phyloP scores from a whole-genome alignment of 1,140 invertebrate genomes.

The Pissodes strobi region DNA sequence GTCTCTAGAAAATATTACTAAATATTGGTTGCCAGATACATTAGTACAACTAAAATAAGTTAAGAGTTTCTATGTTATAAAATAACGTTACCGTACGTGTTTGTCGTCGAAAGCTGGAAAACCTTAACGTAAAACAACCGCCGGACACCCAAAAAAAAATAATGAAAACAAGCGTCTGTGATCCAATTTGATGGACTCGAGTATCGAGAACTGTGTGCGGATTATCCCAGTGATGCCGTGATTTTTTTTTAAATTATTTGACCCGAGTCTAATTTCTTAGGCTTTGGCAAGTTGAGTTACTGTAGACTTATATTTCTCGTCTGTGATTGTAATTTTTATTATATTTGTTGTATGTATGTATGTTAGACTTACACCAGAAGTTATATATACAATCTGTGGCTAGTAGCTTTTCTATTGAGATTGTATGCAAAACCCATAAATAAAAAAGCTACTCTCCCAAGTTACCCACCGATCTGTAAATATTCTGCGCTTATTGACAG shows the following conservation, averaged over 20 bases:
- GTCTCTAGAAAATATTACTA: too few species aligned
- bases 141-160: too few species aligned
- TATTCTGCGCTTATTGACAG: slow-evolving; percentile 2
- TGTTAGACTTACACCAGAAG: slow-evolving; percentile 53
- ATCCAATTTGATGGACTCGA: slow-evolving; percentile 32
- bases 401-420: too few species aligned
- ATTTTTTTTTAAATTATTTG: not conserved
- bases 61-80: too few species aligned
- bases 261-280: slow-evolving; percentile 5
- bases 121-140: too few species aligned
- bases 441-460: not conserved
- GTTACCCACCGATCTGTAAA: slow-evolving; percentile 5
- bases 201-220: slow-evolving; percentile 14
- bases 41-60: too few species aligned
- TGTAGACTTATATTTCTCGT: slow-evolving; percentile 35
- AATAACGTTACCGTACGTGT: too few species aligned
- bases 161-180: slow-evolving; percentile 45
- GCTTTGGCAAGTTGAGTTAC: slow-evolving; percentile 12
- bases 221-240: slow-evolving; percentile 34
- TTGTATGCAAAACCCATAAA: not conserved
- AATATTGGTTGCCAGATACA: too few species aligned
- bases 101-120: too few species aligned
- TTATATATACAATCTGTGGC: slow-evolving; percentile 31
- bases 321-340: slow-evolving; percentile 53
- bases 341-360: slow-evolving; percentile 26